Conservation (phyloP, 2,888 invertebrate genomes). For the Stenoptilia bipunctidactyla region DNA sequence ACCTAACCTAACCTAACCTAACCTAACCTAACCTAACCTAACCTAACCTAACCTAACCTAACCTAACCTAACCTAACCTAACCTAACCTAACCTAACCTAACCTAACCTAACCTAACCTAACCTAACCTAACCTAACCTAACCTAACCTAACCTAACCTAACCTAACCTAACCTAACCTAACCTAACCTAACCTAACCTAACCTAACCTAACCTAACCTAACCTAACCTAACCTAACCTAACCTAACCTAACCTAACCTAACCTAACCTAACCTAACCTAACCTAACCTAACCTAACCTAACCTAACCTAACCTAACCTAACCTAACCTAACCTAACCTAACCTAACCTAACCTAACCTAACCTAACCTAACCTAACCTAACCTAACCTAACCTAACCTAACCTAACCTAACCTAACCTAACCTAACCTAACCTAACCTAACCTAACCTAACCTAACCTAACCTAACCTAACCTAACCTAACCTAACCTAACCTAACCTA, state of each 20-base stretch:
- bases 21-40: constrained; percentile 5
- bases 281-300: constrained; percentile 8
- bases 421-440: too few relatives aligned
- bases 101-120: constrained; percentile 5
- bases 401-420: too few relatives aligned
- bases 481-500: too few relatives aligned
- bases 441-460: too few relatives aligned
- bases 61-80: constrained; percentile 5
- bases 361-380: too few relatives aligned
- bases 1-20: constrained; percentile 5
- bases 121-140: constrained; percentile 5
- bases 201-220: constrained; percentile 5
- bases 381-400: too few relatives aligned
- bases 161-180: constrained; percentile 5
- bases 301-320: constrained; percentile 4
- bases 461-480: too few relatives aligned
- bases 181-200: constrained; percentile 5
- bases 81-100: constrained; percentile 5
- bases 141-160: constrained; percentile 5
- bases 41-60: constrained; percentile 5
- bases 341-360: too few relatives aligned
- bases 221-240: constrained; percentile 8
- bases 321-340: constrained; percentile 4
- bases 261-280: constrained; percentile 8
- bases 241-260: constrained; percentile 8